phyloP scores from a whole-genome alignment of 2,888 invertebrate genomes.

The Cryptocephalus moraei region DNA sequence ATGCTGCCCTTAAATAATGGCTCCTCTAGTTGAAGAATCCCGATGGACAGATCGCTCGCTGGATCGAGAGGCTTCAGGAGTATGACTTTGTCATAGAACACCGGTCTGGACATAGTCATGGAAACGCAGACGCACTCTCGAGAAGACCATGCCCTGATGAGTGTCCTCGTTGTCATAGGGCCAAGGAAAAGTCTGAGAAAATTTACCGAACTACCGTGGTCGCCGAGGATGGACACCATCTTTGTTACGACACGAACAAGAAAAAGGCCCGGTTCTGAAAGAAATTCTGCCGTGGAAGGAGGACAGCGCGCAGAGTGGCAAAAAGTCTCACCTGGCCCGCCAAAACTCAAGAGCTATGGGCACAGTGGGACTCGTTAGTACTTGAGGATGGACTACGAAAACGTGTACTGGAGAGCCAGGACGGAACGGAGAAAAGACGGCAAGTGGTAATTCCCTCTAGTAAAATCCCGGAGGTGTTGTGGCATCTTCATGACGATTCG shows the following conservation, averaged over 20 bases:
- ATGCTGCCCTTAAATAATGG: slow-evolving; percentile 26
- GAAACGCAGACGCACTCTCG: slow-evolving; percentile 9
- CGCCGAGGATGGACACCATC: not conserved
- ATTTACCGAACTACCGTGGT: not conserved
- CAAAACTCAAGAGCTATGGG: too few species aligned
- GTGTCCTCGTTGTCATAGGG: slow-evolving; percentile 6
- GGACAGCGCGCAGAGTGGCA: too few species aligned
- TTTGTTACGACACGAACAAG: not conserved
- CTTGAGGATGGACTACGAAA: too few species aligned
- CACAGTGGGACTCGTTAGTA: too few species aligned
- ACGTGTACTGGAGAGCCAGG: too few species aligned
- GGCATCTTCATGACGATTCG: too few species aligned
- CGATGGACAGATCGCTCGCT: slow-evolving; percentile 27
- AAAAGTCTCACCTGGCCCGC: too few species aligned
- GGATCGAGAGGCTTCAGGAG: slow-evolving; percentile 21
- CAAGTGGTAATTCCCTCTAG: too few species aligned
- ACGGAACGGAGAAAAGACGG: too few species aligned
- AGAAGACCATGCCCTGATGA: slow-evolving; percentile 8
- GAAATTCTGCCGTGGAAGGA: not conserved
- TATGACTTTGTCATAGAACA: slow-evolving; percentile 18
- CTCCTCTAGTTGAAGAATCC: slow-evolving; percentile 24
- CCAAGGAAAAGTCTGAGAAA: not conserved
- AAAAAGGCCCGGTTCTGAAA: not conserved
- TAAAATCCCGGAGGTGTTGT: too few species aligned
- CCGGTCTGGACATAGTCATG: not conserved